Base-by-base conservation (phyloP, 2,797 vertebrate species). In the Apogon talboti region DNA sequence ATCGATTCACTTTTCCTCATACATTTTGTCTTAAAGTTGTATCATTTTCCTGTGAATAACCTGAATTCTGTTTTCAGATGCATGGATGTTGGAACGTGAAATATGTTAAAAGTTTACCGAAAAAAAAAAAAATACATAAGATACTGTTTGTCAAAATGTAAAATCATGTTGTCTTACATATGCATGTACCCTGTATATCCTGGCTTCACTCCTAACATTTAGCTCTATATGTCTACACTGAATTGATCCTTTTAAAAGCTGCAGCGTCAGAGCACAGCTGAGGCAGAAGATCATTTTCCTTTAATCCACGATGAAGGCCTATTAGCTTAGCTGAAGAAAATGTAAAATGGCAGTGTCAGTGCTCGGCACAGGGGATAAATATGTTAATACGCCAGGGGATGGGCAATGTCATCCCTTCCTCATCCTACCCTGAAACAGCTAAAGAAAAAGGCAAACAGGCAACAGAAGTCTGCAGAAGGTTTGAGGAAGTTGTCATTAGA, bases 281-380 rank as follows among this genome's bases (percentile, higher is more conserved):
- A 73, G 61, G 50, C 60, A 60, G 77, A 72, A 70, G 79, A 86
- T 82, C 38, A 69, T 82, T 89, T 67, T 47, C 54, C 55, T 85
- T 74, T 87, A 91, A 85, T 90, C 83, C 80, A 69, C 67, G 70
- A 82, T 78, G 84, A 87, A 87, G 73, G 61, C 66, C 73, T 74
- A 75, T 87, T 86, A 82, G 78, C 55, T 61, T 60, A 71, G 76
- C 80, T 61, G 42, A 75, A 76, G 80, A 70, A 80, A 83, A 80
- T 49, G 62, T 81, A 80, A 83, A 80, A 75, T 51, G 41, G 67
- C 83, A 35, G 80, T 38, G 78, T 78, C 78, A 78, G 71, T 50
- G 56, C 78, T 77, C 54, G 33, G 65, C 15, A 18, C 51, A 54
- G 69, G 49, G 74, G 69, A 76, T 77, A 66, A 82, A 79, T 73